These are phyloP conservation scores for Asobara japonica DNA, from an alignment of 1,140 invertebrate species.

Conservation along the genomic window DNA sequence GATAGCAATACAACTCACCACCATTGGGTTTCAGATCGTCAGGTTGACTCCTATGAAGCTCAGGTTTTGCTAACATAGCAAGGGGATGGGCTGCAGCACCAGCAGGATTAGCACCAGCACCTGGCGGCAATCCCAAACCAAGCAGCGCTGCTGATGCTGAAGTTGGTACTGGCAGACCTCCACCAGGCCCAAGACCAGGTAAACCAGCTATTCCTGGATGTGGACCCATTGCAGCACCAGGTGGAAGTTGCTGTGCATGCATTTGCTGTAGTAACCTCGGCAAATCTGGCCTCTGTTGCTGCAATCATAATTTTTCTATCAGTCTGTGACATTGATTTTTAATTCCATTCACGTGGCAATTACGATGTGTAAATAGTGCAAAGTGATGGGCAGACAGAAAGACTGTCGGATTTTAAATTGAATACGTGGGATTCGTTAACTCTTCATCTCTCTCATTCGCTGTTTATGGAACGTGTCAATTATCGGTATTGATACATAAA, in stretches of 20 bases:
- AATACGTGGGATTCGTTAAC: constrained; percentile 41
- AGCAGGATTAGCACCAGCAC: constrained; percentile 67
- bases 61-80: constrained; percentile 76
- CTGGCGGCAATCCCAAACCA: constrained; percentile 66
- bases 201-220: constrained; percentile 67
- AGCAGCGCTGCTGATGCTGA: constrained; percentile 62
- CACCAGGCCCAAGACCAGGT: constrained; percentile 59
- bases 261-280: constrained; percentile 86
- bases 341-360: neutral
- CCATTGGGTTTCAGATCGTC: constrained; percentile 75
- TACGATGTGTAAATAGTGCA: neutral
- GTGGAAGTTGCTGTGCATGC: constrained; percentile 88
- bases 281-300: constrained; percentile 83
- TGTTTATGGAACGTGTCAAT: constrained; percentile 45
- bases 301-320: constrained; percentile 46
- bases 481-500: constrained; percentile 43
- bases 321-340: neutral
- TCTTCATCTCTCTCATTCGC: no score
- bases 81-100: constrained; percentile 75
- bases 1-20: constrained; percentile 67
- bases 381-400: constrained; percentile 28
- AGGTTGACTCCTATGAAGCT: constrained; percentile 69
- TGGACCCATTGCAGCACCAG: constrained; percentile 76
- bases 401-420: constrained; percentile 21
- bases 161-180: constrained; percentile 63